Evolutionary conservation across 2,888 invertebrate genomes (phyloP), one percentile per base, ranked within the genome.

Genomic region (Tetropium fuscum): DNA sequence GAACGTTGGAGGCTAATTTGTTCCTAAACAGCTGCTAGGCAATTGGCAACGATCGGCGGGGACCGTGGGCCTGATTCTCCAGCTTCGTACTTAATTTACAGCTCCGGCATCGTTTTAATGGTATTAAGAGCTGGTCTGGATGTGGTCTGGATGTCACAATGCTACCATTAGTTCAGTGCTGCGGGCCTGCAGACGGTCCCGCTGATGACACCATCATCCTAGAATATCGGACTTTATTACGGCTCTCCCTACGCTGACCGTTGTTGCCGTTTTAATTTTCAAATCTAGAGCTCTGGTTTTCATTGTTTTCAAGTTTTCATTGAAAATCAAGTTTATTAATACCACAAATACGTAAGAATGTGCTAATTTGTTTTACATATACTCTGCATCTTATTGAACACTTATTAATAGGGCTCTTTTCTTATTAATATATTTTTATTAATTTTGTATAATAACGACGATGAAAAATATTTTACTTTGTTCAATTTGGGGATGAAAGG

Each of bases 11-110:
- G 41, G 53, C 47, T 41, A 60, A 55, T 60, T 60, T 57, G 60
- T 56, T 60, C 56, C 60, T 60, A 60, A 60, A 56, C 56, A 55
- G 60, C 51, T 55, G 55, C 45, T 47, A 15, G 60, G 41, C 54
- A 56, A 48, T 49, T 54, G 45, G 30, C 55, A 32, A 22, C 48
- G 55, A 49, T 60, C 38, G 56, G 22, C 43, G 19, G n/a, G 10
- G 55, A 27, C 47, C 55, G 20, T 13, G 40, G 43, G 53, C 36
- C 16, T 18, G 27, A 51, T 51, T 40, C 34, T 22, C 44, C 47
- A 38, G 45, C 38, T 47, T 44, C 47, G 55, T 44, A 54, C 41
- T 38, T 55, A 47, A 55, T 55, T 55, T 55, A 55, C 45, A 47
- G 55, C 55, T 47, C 38, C 55, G 40, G 47, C 47, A 47, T 25